phyloP scores from a whole-genome alignment of 2,797 vertebrate species.

The Lophotriccus pileatus region DNA sequence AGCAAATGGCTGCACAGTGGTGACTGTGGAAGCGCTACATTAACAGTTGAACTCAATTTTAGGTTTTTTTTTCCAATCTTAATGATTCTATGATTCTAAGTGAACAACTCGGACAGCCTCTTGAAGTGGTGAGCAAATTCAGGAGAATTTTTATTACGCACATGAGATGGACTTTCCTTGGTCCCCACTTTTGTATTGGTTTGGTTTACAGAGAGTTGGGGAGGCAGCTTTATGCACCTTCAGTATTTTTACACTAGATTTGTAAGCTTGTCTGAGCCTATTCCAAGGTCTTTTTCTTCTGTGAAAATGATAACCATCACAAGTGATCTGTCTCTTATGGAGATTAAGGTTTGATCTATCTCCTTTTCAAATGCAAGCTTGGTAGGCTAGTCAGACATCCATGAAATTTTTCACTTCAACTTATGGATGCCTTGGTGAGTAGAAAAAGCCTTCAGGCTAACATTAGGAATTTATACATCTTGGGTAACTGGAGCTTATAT shows the following conservation, averaged over 20 bases:
- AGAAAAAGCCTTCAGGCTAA: background rate
- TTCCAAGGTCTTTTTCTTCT: background rate
- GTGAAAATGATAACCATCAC: background rate
- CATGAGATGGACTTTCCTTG: background rate
- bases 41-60: no score
- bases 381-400: background rate
- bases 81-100: background rate
- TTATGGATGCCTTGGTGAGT: background rate
- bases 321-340: background rate
- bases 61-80: background rate
- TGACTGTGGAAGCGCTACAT: fast-evolving
- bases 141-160: background rate
- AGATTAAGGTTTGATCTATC: background rate
- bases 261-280: background rate
- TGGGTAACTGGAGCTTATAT: background rate
- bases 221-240: background rate
- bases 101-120: background rate
- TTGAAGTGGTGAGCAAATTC: background rate
- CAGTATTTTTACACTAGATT: background rate
- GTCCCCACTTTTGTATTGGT: background rate
- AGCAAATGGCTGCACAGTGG: background rate
- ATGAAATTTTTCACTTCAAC: background rate
- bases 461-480: background rate
- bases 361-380: background rate
- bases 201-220: background rate